Evolutionary conservation across 2,888 invertebrate genomes (phyloP), one percentile per base, ranked within the genome.

Genomic region (Drosophila anceps): DNA sequence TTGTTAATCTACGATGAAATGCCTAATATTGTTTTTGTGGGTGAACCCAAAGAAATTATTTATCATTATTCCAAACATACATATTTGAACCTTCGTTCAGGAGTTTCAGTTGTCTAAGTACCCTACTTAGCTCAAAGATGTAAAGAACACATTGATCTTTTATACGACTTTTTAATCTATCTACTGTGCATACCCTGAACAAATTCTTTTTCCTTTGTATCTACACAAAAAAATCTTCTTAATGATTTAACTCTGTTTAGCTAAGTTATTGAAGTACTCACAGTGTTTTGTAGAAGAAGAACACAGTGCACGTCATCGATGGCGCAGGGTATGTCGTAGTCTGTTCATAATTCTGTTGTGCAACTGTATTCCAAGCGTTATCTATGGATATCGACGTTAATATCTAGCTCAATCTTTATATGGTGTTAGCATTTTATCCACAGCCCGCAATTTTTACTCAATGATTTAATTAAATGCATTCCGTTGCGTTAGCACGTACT

Each of bases 381-480:
- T 50, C 50, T 31, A 8, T 31, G 13, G 18, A 18, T 50, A 33
- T 48, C 10, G n/a, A n/a, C 8, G 50, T 33, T 50, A 50, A 50
- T 31, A n/a, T 44, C 51, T 31, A 53, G 39, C 60, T 39, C 6
- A 46, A 39, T 53, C 37, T 59, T 6, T 39, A 15, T 51, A 27
- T 12, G n/a, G 41, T 41, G n/a, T 48, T 55, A 24, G 24, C 37
- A 29, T 39, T 33, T 35, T 18, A 41, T 41, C 31, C 57, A 50
- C 58, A n/a, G 13, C n/a, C 33, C 29, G 41, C 33, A 67, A 44
- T 55, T 18, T 46, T 46, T 54, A 37, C 53, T 69, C 64, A 64
- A 59, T 76, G 64, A 71, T 66, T 84, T 66, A 82, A 82, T 84
- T 79, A 71, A 87, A 81, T 87, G 83, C 82, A 84, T 84, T 84